A percentile compares a stretch with the other conserved stretches of the same genome.
phyloP scores from a whole-genome alignment of 2,113 vertebrate genomes.

The Mesembrinibis cayennensis region DNA sequence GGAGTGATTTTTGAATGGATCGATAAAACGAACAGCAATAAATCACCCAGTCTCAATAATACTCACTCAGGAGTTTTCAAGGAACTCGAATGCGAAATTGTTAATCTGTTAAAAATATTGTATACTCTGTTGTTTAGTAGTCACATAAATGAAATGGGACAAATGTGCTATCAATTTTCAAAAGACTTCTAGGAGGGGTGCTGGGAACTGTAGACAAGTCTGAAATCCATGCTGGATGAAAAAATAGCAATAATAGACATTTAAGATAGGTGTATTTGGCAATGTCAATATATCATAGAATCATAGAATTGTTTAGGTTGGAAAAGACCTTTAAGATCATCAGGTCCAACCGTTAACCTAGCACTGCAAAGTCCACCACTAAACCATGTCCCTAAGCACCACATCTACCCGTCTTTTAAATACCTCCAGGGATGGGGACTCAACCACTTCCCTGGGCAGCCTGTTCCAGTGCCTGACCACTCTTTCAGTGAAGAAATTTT shows the following conservation, averaged over 20 bases:
- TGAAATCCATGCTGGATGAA: neutral
- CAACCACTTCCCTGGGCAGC: no score
- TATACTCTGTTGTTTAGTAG: neutral
- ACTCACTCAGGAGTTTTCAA: neutral
- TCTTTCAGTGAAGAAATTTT: no score
- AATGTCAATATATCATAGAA: neutral
- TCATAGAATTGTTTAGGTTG: no score
- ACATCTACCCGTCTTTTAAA: no score
- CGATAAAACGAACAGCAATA: neutral
- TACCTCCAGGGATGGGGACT: no score
- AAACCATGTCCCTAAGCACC: no score
- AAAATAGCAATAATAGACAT: neutral
- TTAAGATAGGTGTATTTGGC: neutral
- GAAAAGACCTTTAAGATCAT: no score
- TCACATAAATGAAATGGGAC: neutral
- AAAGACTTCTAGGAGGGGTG: neutral
- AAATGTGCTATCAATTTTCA: neutral
- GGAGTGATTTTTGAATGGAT: neutral
- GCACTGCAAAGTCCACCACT: no score
- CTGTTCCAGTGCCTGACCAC: no score
- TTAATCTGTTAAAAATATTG: neutral
- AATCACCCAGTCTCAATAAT: neutral
- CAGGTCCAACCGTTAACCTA: no score
- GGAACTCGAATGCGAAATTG: neutral
- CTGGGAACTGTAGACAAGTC: neutral